A percentile compares a stretch with the other conserved stretches of the same genome.
Evolutionary conservation across 2,113 vertebrate species (phyloP).

Genomic region (Desmodus rotundus): DNA sequence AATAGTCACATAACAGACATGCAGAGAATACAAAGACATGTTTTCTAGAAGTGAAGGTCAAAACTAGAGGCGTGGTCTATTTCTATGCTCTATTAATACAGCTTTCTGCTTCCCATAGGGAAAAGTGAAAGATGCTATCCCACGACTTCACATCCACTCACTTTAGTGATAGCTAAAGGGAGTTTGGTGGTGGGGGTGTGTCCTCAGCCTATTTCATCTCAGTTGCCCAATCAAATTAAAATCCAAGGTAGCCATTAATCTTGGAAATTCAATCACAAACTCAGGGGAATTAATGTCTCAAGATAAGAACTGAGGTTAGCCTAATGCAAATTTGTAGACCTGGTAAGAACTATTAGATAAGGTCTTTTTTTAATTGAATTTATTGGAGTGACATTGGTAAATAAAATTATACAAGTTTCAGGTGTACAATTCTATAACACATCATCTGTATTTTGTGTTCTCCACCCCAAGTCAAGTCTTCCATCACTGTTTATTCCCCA

Average conservation of each 20-base stretch:
- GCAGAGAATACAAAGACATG: not conserved
- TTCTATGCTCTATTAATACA: too few species aligned
- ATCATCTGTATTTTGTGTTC: not conserved
- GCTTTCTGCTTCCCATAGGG: not conserved
- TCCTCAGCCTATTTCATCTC: not conserved
- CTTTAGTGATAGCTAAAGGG: not conserved
- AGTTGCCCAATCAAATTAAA: not conserved
- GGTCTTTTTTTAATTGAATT: not conserved
- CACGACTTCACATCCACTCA: not conserved
- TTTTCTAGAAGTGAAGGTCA: not conserved
- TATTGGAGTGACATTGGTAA: not conserved
- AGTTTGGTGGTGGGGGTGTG: rapidly evolving
- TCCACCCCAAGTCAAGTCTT: too few species aligned
- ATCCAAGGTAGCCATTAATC: not conserved
- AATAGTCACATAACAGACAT: not conserved
- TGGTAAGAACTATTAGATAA: not conserved
- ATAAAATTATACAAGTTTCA: not conserved
- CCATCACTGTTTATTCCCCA: not conserved
- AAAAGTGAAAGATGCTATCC: not conserved
- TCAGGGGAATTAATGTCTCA: not conserved
- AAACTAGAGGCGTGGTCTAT: not conserved
- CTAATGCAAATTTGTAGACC: not conserved
- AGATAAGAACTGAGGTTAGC: not conserved
- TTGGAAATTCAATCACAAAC: not conserved
- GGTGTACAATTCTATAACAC: not conserved